These are phyloP conservation scores for Globicephala melas DNA, from an alignment of 2,113 vertebrate genomes.

Conservation along the genomic window DNA sequence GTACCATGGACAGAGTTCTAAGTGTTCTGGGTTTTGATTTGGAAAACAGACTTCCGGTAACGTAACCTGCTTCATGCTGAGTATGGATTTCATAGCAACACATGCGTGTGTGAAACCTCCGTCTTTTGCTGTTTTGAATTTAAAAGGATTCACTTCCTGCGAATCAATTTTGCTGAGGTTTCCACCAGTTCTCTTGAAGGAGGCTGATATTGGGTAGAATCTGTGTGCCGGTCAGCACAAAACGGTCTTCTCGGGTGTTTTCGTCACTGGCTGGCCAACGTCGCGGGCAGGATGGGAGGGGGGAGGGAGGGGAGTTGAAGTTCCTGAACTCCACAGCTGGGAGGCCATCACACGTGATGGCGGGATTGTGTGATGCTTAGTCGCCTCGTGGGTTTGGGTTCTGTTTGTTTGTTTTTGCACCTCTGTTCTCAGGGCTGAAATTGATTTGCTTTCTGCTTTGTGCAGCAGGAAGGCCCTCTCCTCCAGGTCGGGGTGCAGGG, in stretches of 20 bases:
- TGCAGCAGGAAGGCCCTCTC: background rate
- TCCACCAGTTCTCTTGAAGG: background rate
- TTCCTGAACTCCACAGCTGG: fast-evolving
- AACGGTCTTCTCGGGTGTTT: fast-evolving
- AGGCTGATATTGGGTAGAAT: fast-evolving
- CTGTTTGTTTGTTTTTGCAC: background rate
- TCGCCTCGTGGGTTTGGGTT: too few relatives aligned
- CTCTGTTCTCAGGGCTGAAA: background rate
- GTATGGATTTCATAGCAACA: background rate
- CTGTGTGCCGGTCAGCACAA: fast-evolving
- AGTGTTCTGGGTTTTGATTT: background rate
- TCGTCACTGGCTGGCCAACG: background rate
- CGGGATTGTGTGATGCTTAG: fast-evolving
- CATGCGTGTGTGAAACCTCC: background rate
- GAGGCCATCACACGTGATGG: fast-evolving
- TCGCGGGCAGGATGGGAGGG: background rate
- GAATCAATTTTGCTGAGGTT: background rate
- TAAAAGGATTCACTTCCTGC: background rate
- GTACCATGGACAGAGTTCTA: background rate
- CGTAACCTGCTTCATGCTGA: background rate
- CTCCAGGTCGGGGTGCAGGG: background rate
- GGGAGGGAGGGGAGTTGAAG: too few relatives aligned
- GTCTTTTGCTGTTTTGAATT: background rate
- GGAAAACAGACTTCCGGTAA: background rate
- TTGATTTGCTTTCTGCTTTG: background rate